A percentile compares a stretch with the other conserved stretches of the same genome.
These are phyloP conservation scores for Chrysocyon brachyurus DNA, from an alignment of 2,797 vertebrate species.

Conservation along the genomic window DNA sequence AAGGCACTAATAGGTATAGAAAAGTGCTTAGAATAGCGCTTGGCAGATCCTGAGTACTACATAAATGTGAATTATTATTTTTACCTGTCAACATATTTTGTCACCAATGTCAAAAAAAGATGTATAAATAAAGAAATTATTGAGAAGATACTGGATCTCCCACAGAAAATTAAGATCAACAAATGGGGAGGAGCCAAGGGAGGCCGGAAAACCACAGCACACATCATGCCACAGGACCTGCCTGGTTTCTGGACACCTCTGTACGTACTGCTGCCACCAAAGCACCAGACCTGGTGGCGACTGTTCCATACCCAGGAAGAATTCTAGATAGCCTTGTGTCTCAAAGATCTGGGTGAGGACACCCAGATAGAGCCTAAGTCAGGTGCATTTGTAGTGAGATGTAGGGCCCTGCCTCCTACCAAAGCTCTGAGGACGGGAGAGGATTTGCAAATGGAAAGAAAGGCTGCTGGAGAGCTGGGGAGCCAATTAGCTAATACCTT, in stretches of 20 bases:
- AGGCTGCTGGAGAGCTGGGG: not conserved
- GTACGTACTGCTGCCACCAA: not conserved
- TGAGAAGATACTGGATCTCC: not conserved
- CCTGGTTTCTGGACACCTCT: slow-evolving; percentile 11
- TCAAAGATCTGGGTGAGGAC: not conserved
- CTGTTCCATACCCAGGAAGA: not conserved
- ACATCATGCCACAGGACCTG: not conserved
- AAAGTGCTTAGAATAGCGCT: not conserved
- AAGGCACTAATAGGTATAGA: not conserved
- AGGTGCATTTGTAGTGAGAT: not conserved
- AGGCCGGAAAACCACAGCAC: not conserved
- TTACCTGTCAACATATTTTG: not conserved
- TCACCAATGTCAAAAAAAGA: not conserved
- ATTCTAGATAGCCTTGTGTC: not conserved
- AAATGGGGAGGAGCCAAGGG: not conserved
- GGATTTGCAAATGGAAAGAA: not conserved
- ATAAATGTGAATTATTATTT: not conserved
- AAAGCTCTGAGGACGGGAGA: not conserved
- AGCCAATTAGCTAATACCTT: not conserved
- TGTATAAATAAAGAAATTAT: not conserved
- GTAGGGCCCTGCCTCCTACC: not conserved
- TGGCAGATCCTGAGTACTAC: not conserved
- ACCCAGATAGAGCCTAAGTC: not conserved
- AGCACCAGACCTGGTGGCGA: not conserved
- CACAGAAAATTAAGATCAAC: not conserved